Conservation (phyloP, 2,797 vertebrate genomes). For the Sebastes taczanowskii region DNA sequence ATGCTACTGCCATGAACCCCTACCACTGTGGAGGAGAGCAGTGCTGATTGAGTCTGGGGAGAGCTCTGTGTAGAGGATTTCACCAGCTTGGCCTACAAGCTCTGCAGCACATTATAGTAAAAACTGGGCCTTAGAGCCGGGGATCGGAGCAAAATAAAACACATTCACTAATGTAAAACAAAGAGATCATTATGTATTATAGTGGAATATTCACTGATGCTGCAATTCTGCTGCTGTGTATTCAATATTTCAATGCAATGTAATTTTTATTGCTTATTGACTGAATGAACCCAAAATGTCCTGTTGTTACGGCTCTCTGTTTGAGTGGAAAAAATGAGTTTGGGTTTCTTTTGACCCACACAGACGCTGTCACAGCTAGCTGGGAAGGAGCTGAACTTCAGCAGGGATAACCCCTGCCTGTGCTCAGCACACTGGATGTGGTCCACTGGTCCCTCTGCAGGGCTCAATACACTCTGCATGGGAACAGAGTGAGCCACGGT, state of each 20-base stretch:
- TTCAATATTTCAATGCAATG: conserved; percentile 24
- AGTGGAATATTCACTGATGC: conserved; percentile 33
- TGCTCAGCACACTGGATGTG: conserved; percentile 50
- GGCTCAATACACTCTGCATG: conserved; percentile 42
- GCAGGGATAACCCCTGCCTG: conserved; percentile 30
- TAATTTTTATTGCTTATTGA: conserved; percentile 38
- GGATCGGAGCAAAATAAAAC: conserved; percentile 50
- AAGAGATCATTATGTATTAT: conserved; percentile 56
- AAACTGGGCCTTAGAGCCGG: conserved; percentile 34
- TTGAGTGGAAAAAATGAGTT: conserved; percentile 26
- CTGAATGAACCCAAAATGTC: conserved; percentile 21
- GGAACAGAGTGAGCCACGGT: conserved; percentile 22
- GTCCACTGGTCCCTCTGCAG: conserved; percentile 49
- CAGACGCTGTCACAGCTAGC: conserved; percentile 44
- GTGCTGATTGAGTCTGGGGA: conserved; percentile 63
- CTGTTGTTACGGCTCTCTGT: conserved; percentile 25
- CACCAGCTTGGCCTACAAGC: conserved; percentile 53
- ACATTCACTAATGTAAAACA: conserved; percentile 57
- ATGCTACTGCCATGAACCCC: conserved; percentile 68
- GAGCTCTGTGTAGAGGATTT: conserved; percentile 67
- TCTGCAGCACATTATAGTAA: conserved; percentile 39
- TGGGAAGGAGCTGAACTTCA: conserved; percentile 44
- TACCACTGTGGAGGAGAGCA: conserved; percentile 40
- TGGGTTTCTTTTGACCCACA: conserved; percentile 46
- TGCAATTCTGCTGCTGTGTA: conserved; percentile 13